These are phyloP conservation scores for Pao palembangensis DNA, from an alignment of 2,113 vertebrate genomes.

Conservation along the genomic window DNA sequence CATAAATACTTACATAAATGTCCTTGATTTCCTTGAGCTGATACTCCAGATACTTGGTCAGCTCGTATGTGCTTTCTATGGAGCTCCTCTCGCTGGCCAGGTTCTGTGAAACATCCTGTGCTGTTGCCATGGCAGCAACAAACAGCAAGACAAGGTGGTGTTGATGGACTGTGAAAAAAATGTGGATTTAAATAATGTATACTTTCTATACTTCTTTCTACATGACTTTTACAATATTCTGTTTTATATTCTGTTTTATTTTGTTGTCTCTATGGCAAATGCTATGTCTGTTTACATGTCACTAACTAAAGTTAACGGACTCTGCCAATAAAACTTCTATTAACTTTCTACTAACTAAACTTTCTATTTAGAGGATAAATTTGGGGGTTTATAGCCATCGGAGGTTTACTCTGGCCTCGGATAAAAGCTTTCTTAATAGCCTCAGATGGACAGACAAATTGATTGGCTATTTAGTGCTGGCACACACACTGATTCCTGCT, in stretches of 20 bases:
- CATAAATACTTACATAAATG: constrained; percentile 84
- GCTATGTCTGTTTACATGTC: constrained; percentile 57
- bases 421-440: constrained; percentile 59
- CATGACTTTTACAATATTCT: constrained; percentile 49
- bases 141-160: constrained; percentile 79
- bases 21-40: constrained; percentile 93
- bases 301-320: constrained; percentile 52
- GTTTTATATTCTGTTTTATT: constrained; percentile 61
- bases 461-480: constrained; percentile 28
- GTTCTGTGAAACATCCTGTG: constrained; percentile 78
- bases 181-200: no score
- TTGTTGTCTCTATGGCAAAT: constrained; percentile 58
- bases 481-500: constrained; percentile 13
- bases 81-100: constrained; percentile 83
- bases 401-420: constrained; percentile 60
- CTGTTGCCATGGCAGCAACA: constrained; percentile 77
- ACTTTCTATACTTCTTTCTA: constrained; percentile 16
- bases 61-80: constrained; percentile 94
- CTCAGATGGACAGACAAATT: constrained; percentile 53
- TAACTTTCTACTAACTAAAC: no score
- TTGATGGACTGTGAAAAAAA: constrained; percentile 53
- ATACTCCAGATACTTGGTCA: constrained; percentile 96
- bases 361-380: constrained; percentile 56
- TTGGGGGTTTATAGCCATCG: constrained; percentile 53
- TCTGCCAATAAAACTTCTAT: constrained; percentile 66